A percentile compares a stretch with the other conserved stretches of the same genome.
phyloP scores from a whole-genome alignment of 2,888 invertebrate species.

The Nomada flava region DNA sequence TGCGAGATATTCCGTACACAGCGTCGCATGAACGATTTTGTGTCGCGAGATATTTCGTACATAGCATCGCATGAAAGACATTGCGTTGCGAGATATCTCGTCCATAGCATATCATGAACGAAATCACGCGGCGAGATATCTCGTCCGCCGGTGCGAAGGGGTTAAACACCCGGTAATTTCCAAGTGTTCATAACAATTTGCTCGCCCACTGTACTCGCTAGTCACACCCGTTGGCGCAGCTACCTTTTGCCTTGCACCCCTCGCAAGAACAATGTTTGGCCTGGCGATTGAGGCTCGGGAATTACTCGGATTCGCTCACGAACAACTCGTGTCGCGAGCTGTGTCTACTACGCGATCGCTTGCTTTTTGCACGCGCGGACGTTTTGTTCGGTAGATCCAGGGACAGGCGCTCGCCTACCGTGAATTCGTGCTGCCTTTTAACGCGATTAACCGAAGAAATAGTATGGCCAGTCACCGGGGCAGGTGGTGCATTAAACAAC shows the following conservation, averaged over 20 bases:
- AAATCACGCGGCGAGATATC: no score
- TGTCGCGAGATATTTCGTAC: no score
- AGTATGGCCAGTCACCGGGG: conserved; percentile 37
- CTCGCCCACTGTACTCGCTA: not conserved
- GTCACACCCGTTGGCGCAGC: not conserved
- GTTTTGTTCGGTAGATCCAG: not conserved
- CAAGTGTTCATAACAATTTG: no score
- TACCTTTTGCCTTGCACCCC: not conserved
- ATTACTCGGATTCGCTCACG: conserved; percentile 30
- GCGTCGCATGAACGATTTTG: no score
- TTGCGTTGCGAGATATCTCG: no score
- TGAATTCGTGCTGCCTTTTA: conserved; percentile 40
- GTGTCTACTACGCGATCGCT: not conserved
- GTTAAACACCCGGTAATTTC: no score
- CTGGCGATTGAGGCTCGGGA: not conserved
- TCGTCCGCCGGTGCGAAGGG: no score
- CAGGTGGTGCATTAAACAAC: conserved; percentile 58
- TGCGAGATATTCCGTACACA: no score
- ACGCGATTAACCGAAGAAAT: conserved; percentile 48
- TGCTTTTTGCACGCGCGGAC: conserved; percentile 8
- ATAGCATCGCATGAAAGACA: no score
- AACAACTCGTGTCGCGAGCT: conserved; percentile 11
- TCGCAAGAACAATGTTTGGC: not conserved
- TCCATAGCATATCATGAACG: no score
- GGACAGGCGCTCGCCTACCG: not conserved